phyloP scores from a whole-genome alignment of 23 tunicate species.

The Clavelina lepadiformis region DNA sequence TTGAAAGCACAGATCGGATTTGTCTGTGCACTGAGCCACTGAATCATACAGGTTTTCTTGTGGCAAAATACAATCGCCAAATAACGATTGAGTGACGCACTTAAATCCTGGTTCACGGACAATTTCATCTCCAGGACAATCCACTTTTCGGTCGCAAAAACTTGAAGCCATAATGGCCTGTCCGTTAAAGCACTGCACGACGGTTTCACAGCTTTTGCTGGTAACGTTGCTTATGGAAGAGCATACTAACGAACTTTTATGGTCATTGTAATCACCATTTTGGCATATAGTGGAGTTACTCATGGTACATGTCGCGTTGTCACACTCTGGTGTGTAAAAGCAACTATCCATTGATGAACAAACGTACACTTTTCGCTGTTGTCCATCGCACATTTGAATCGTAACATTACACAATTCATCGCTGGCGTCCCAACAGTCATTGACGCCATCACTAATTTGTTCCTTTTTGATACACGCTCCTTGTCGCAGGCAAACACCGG shows the following conservation, averaged over 20 bases:
- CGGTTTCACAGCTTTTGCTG: neutral
- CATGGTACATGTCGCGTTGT: neutral
- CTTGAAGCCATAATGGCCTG: neutral
- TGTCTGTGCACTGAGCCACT: slow-evolving; percentile 23
- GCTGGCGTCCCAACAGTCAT: slow-evolving; percentile 5
- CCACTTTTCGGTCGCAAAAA: slow-evolving; percentile 4
- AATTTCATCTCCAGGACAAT: slow-evolving; percentile 3
- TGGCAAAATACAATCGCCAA: slow-evolving; percentile 20
- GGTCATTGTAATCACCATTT: neutral
- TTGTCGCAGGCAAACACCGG: neutral
- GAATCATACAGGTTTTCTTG: slow-evolving; percentile 17
- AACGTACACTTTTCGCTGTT: neutral
- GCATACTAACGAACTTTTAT: no score
- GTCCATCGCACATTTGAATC: slow-evolving; percentile 5
- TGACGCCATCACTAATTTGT: neutral
- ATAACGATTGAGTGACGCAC: neutral
- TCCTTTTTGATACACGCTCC: neutral
- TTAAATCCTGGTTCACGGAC: neutral
- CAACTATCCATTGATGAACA: neutral
- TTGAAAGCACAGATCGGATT: slow-evolving; percentile 16
- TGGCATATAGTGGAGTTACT: neutral
- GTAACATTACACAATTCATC: slow-evolving; percentile 11
- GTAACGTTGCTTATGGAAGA: neutral
- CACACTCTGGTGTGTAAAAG: neutral
- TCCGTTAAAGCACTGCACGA: neutral